These are phyloP conservation scores for Drosophila diplacantha DNA, from an alignment of 2,888 invertebrate genomes.

Conservation along the genomic window DNA sequence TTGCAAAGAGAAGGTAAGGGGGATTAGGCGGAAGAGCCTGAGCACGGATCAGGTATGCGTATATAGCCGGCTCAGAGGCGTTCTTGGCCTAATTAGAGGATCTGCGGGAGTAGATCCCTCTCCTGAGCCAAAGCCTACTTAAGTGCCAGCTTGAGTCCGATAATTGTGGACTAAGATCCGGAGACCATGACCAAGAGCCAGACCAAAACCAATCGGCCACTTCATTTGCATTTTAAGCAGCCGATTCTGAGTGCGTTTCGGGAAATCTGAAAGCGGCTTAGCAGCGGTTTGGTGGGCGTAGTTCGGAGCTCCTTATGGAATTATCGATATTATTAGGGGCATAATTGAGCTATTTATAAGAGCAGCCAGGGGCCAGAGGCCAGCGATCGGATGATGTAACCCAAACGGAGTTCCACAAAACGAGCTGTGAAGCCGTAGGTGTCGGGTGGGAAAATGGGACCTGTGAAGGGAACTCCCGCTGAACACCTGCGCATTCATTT, in stretches of 20 bases:
- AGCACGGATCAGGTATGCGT: slow-evolving; percentile 21
- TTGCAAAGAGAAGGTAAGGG: slow-evolving; percentile 18
- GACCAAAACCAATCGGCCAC: slow-evolving; percentile 59
- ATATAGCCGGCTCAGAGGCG: slow-evolving; percentile 12
- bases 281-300: slow-evolving; percentile 52
- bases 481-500: slow-evolving; percentile 55
- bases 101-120: slow-evolving; percentile 13
- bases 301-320: slow-evolving; percentile 35
- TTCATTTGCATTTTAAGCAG: slow-evolving; percentile 66
- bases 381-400: slow-evolving; percentile 54
- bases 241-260: slow-evolving; percentile 31
- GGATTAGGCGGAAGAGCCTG: slow-evolving; percentile 27
- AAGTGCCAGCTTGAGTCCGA: slow-evolving; percentile 46
- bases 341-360: slow-evolving; percentile 67
- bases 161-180: slow-evolving; percentile 45
- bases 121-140: slow-evolving; percentile 25
- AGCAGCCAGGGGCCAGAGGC: slow-evolving; percentile 14
- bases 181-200: slow-evolving; percentile 29
- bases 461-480: slow-evolving; percentile 26
- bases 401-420: slow-evolving; percentile 35
- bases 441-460: slow-evolving; percentile 41
- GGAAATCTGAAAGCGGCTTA: slow-evolving; percentile 53
- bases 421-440: slow-evolving; percentile 70
- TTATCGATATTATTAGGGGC: slow-evolving; percentile 62
- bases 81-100: slow-evolving; percentile 54